Percentiles rank a stretch among this genome's conserved stretches.
Conservation (phyloP, 2,113 vertebrate genomes). For the Nyctibius bracteatus region DNA sequence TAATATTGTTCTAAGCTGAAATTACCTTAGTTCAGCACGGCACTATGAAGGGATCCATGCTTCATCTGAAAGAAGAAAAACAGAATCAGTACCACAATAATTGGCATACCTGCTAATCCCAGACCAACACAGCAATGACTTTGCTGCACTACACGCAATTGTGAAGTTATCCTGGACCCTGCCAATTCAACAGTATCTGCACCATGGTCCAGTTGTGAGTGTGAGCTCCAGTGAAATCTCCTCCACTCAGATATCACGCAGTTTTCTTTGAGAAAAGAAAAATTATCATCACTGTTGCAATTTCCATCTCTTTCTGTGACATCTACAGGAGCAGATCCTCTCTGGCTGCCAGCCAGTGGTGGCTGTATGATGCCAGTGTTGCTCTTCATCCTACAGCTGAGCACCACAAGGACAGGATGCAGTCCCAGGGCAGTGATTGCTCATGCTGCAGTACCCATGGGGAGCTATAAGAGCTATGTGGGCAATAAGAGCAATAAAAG, state of each 20-base stretch:
- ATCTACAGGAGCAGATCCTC: neutral
- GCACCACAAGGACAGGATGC: neutral
- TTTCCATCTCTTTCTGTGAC: neutral
- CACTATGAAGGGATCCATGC: neutral
- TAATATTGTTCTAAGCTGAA: neutral
- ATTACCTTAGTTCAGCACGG: neutral
- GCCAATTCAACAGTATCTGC: neutral
- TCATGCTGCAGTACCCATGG: neutral
- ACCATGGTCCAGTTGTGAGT: fast-evolving
- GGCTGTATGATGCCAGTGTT: neutral
- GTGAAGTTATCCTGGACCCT: neutral
- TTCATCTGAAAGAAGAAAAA: neutral
- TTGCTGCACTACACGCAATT: neutral
- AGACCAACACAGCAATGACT: neutral
- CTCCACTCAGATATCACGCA: neutral
- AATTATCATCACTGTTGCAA: neutral
- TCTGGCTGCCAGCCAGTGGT: neutral
- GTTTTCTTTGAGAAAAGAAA: neutral
- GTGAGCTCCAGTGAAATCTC: neutral
- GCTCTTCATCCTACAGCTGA: neutral
- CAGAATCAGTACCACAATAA: neutral
- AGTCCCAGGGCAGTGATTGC: neutral
- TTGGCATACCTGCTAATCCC: neutral
- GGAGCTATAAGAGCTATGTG: neutral
- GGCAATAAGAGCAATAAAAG: neutral